Conservation (phyloP, 2,888 invertebrate genomes). For the Dryadula phaetusa region DNA sequence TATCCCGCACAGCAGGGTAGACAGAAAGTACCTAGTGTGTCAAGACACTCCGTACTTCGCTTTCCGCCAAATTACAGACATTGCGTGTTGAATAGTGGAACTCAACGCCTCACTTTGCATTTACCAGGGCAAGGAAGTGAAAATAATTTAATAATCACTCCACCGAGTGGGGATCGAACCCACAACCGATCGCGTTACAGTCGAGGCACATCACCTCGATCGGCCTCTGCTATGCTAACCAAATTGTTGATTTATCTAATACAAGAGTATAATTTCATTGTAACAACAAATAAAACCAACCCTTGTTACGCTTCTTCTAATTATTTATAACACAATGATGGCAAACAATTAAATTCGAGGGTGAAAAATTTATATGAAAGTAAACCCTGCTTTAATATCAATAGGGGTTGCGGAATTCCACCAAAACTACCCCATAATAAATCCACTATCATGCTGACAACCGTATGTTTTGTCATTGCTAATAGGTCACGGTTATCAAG, state of each 20-base stretch:
- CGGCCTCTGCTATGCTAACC: slow-evolving; percentile 10
- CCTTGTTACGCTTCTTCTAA: slow-evolving; percentile 68
- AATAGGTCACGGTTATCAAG: slow-evolving; percentile 73
- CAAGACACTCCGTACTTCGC: too few relatives aligned
- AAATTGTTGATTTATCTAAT: slow-evolving; percentile 26
- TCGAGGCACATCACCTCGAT: too few relatives aligned
- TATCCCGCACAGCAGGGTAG: too few relatives aligned
- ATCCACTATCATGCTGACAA: slow-evolving; percentile 75
- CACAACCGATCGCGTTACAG: too few relatives aligned
- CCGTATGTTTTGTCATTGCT: slow-evolving; percentile 76
- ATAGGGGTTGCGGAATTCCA: slow-evolving; percentile 42
- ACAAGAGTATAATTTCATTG: slow-evolving; percentile 39
- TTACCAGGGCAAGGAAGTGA: too few relatives aligned
- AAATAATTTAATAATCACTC: too few relatives aligned
- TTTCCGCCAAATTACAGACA: too few relatives aligned
- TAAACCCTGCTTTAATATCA: slow-evolving; percentile 38
- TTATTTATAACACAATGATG: slow-evolving; percentile 63
- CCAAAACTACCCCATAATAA: slow-evolving; percentile 57
- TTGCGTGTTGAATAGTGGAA: too few relatives aligned
- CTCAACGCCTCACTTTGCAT: too few relatives aligned
- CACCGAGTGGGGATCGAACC: too few relatives aligned
- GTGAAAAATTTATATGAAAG: slow-evolving; percentile 33
- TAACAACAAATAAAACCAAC: slow-evolving; percentile 49
- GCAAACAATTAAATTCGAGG: slow-evolving; percentile 42
- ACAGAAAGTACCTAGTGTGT: too few relatives aligned